phyloP scores from a whole-genome alignment of 1,140 invertebrate genomes.

The Scaptomyza pallida region DNA sequence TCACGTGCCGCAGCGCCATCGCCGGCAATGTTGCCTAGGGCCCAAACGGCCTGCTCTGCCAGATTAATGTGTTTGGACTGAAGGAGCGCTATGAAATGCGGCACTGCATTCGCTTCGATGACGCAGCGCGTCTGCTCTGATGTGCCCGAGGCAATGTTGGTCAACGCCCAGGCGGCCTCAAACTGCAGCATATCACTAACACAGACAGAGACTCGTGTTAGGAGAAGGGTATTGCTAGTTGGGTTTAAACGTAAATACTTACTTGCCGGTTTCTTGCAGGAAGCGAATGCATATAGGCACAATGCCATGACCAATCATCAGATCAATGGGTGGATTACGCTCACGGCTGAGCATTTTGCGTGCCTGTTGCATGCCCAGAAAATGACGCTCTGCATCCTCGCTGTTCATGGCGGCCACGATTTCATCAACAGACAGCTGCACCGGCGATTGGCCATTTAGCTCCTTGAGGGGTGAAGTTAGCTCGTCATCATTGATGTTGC shows the following conservation, averaged over 20 bases:
- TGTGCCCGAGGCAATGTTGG: slow-evolving; percentile 98
- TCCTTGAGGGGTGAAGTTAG: slow-evolving; percentile 86
- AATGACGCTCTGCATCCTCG: slow-evolving; percentile 86
- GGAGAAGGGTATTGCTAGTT: not conserved
- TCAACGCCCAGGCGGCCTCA: slow-evolving; percentile 98
- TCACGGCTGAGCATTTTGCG: slow-evolving; percentile 96
- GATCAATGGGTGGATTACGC: slow-evolving; percentile 96
- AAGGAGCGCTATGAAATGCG: slow-evolving; percentile 92
- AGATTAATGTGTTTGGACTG: slow-evolving; percentile 90
- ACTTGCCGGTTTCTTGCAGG: slow-evolving; percentile 89
- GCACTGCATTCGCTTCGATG: slow-evolving; percentile 93
- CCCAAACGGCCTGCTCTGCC: slow-evolving; percentile 98
- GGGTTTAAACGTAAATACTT: slow-evolving; percentile 68
- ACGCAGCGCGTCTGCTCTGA: slow-evolving; percentile 95
- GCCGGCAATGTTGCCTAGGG: slow-evolving; percentile 98
- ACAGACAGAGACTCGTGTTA: not conserved
- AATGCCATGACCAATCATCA: slow-evolving; percentile 93
- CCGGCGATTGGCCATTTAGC: slow-evolving; percentile 83
- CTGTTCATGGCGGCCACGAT: slow-evolving; percentile 88
- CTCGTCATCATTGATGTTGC: slow-evolving; percentile 90
- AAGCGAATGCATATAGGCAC: slow-evolving; percentile 94
- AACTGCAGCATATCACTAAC: slow-evolving; percentile 94
- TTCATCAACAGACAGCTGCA: slow-evolving; percentile 85
- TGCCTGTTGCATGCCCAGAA: slow-evolving; percentile 89
- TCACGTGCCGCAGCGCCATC: slow-evolving; percentile 92